These are phyloP conservation scores for Heterodera schachtii DNA, from an alignment of 1,140 invertebrate species.

Conservation along the genomic window DNA sequence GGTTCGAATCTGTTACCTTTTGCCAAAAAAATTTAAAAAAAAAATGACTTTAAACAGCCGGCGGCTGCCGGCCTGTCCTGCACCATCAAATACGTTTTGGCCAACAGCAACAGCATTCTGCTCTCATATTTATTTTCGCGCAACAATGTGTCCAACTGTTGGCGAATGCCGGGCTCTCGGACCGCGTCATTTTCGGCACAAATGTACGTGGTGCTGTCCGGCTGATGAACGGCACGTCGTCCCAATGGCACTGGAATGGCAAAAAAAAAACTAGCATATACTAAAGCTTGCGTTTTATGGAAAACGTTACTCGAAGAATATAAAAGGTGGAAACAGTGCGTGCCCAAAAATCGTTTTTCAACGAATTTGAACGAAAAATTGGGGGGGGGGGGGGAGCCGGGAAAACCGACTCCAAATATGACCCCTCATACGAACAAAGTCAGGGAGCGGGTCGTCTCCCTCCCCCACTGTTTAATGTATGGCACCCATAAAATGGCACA, in stretches of 20 bases:
- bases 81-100: slow-evolving; percentile 52
- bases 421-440: no score
- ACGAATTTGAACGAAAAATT: no score
- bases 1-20: no score
- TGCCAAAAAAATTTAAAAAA: neutral
- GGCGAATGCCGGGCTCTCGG: slow-evolving; percentile 8
- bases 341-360: no score
- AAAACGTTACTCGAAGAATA: no score
- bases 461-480: no score
- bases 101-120: slow-evolving; percentile 44
- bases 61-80: slow-evolving; percentile 48
- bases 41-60: slow-evolving; percentile 30
- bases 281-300: no score
- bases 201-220: slow-evolving; percentile 31
- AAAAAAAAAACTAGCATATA: no score
- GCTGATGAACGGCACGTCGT: slow-evolving; percentile 35
- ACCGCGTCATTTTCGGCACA: slow-evolving; percentile 19
- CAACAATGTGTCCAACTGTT: slow-evolving; percentile 35
- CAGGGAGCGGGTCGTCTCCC: no score
- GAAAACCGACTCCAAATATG: no score
- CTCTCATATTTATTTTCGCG: slow-evolving; percentile 41
- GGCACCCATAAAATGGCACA: no score
- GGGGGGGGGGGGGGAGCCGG: slow-evolving; percentile 33
- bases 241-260: slow-evolving; percentile 36
- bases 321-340: no score